phyloP scores from a whole-genome alignment of 2,797 vertebrate species.

The Callimico goeldii region DNA sequence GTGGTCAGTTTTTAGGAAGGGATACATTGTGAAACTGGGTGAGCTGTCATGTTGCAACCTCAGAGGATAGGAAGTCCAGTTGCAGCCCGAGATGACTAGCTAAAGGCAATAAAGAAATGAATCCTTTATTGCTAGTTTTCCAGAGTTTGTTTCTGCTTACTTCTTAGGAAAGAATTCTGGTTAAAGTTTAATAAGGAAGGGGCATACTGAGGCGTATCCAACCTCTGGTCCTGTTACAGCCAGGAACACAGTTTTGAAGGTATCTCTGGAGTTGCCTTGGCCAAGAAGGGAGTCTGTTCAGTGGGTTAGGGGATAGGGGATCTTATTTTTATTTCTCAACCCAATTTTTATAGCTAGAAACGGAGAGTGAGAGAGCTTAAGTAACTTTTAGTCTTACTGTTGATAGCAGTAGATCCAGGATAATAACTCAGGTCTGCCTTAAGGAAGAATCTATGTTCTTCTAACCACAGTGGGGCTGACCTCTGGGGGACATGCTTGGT shows the following conservation, averaged over 20 bases:
- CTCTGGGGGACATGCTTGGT: accelerated
- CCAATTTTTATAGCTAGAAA: not conserved
- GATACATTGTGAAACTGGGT: not conserved
- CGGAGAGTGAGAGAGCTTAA: not conserved
- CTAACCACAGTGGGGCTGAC: not conserved
- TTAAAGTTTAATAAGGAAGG: not conserved
- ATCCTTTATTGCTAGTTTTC: not conserved
- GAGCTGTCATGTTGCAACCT: not conserved
- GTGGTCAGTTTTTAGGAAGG: not conserved
- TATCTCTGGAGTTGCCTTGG: not conserved
- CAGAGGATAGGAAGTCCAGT: not conserved
- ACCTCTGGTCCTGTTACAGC: not conserved
- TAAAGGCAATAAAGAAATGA: not conserved
- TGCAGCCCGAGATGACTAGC: not conserved
- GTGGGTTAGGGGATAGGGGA: not conserved
- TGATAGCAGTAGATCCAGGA: not conserved
- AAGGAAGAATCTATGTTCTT: not conserved
- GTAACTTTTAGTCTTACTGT: not conserved
- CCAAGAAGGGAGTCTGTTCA: not conserved
- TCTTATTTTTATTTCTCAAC: not conserved
- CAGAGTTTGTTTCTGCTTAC: not conserved
- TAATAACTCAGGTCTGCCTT: not conserved
- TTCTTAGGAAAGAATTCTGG: not conserved
- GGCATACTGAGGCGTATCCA: not conserved
- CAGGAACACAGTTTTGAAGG: not conserved